Evolutionary conservation across 2,888 invertebrate species (phyloP), one percentile per base, ranked within the genome.

Genomic region (Epistrophe eligans): DNA sequence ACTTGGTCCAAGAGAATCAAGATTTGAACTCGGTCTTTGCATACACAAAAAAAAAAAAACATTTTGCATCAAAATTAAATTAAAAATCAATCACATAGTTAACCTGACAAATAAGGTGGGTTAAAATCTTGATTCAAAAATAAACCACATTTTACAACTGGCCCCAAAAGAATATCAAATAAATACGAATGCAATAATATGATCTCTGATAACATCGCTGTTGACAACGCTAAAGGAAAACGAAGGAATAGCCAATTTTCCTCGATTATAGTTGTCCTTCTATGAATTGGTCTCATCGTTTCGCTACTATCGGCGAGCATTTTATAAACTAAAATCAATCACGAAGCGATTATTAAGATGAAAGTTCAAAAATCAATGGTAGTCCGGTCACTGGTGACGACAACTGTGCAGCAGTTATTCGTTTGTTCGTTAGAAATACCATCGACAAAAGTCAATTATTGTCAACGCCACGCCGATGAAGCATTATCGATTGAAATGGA

Each of bases 281-380:
- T 17, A 38, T 73, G 60, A 60, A 60, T 79, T 17, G 64, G 60
- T 48, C 38, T 71, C 67, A 24, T 43, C 45, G 52, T 32, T 38
- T 77, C 55, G 6, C 32, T 60, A 17, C 40, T 28, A n/a, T 19
- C 11, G 55, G 28, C 17, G 52, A 35, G 57, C 35, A 77, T 70
- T 66, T 79, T 72, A 45, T 66, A 74, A 74, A 40, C 52, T 24
- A 79, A 82, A 58, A 74, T 82, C 87, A 87, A 87, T 87, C 87
- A 87, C 76, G 45, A 79, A 76, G 45, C 79, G 87, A 87, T 87
- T 87, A 87, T 87, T 76, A 79, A 74, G 72, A 79, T 83, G 82
- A 79, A 79, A 76, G 72, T 70, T 60, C 73, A 73, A 11, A 19
- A 58, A 45, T 15, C 66, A 45, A 48, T 52, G 50, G 38, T 13